Evolutionary conservation across 1,140 invertebrate genomes (phyloP), one percentile per base, ranked within the genome.

Genomic region (Sarcophaga peregrina): DNA sequence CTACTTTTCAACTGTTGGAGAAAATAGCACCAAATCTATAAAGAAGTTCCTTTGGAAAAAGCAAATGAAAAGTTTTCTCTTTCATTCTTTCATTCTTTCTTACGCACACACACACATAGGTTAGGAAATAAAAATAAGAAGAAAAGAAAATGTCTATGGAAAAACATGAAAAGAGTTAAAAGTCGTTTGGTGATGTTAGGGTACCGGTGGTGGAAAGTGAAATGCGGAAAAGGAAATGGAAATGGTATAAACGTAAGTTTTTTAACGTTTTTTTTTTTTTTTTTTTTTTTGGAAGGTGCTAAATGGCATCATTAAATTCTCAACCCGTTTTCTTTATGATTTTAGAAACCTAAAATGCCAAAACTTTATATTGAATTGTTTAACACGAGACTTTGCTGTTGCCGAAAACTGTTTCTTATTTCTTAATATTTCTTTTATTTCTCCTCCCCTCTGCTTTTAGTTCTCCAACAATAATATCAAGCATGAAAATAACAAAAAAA

Each of bases 281-380:
- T 37, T 37, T 37, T 37, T 37, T 78, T 78, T 25, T n/a, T n/a
- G n/a, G n/a, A 78, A 78, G 47, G 75, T 52, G 75, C 47, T 50
- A 78, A 78, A 78, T 78, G 47, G 75, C 75, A 78, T 78, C 75
- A 78, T 78, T 78, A 78, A 78, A 78, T 47, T 52, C 75, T 47
- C 75, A 52, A 78, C 75, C 75, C 75, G 75, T 78, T 78, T 78
- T 78, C 75, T 78, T 78, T 78, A 78, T 78, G 75, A 78, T 78
- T 78, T 78, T 52, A 78, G 25, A 78, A 78, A 78, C 47, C 75
- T 52, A 50, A 78, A 78, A 50, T 47, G 47, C 47, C 50, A 78
- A 78, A n/a, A 50, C 50, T 78, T 9, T 46, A 74, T 78, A 78
- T 78, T 78, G 75, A 78, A 78, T 78, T 78, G 75, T 78, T 78